Evolutionary conservation across 2,113 vertebrate genomes (phyloP).

Genomic region (Copsychus sechellarum): DNA sequence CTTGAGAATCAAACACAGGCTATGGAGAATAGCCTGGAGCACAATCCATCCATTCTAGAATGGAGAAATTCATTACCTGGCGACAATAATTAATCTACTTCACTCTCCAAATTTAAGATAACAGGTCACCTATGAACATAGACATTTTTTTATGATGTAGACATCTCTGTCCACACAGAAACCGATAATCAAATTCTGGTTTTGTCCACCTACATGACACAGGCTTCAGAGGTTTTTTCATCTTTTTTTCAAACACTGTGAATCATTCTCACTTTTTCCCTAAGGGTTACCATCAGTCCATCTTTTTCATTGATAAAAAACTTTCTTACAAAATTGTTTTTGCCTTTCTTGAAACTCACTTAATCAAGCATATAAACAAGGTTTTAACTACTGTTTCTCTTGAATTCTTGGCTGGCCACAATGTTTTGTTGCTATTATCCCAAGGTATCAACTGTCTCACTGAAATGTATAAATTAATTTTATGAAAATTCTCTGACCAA

Average conservation of each 20-base stretch:
- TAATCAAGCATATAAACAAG: not conserved
- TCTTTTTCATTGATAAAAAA: not conserved
- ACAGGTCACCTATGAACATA: not conserved
- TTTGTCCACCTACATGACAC: not conserved
- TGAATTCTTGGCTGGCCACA: not conserved
- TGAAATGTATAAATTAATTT: not conserved
- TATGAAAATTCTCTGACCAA: not conserved
- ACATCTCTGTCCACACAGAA: not conserved
- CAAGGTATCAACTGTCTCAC: not conserved
- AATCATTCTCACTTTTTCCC: not conserved
- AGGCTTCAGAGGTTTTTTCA: not conserved
- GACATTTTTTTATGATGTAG: not conserved
- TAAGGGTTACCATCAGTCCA: not conserved
- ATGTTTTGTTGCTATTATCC: not conserved
- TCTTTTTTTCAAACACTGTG: not conserved
- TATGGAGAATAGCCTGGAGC: not conserved
- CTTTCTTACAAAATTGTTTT: not conserved
- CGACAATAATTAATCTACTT: not conserved
- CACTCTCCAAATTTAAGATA: not conserved
- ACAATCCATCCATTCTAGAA: not conserved
- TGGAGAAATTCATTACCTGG: not conserved
- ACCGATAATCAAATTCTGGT: not conserved
- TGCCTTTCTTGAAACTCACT: not conserved
- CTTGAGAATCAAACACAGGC: not conserved
- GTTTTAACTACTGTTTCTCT: not conserved